Evolutionary conservation across 1,140 invertebrate species (phyloP), one percentile per base, ranked within the genome.

Genomic region (Lepeophtheirus salmonis): DNA sequence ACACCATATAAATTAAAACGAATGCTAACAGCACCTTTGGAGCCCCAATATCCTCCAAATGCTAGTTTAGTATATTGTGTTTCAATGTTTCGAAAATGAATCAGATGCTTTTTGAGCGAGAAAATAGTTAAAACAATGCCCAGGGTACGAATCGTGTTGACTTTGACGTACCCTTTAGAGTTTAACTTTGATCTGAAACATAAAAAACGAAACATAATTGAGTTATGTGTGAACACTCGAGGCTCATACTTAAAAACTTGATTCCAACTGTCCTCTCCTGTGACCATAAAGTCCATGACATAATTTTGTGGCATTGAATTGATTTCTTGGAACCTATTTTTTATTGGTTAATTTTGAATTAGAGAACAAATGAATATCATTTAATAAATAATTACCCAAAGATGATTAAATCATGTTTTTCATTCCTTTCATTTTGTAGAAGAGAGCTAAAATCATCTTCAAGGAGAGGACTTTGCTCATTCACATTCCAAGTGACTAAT

Each of bases 21-120:
- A 51, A 91, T 77, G 67, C 83, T 89, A 0, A 91, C 83, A 1
- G 84, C 89, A 18, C 91, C 90, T 77, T 95, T 96, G 70, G 94
- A 95, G 57, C 89, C 89, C 87, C 87, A 92, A 69, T 89, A 80
- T 60, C 90, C 90, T 26, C 80, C 82, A 63, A 94, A 77, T 0
- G 89, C 90, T 53, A 89, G 90, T 65, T 81, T 80, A 0, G 87
- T 90, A 67, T 83, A 85, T 65, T 84, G 79, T 16, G 81, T 80
- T 69, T 92, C 84, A 54, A 94, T 80, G 67, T 85, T 80, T 64
- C 84, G 76, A 21, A 92, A 69, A 72, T 84, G 80, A 18, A 78
- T 74, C 0, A 95, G 70, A 73, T 92, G 84, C 66, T 80, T 80
- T 64, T 83, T 75, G 53, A 84, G 76, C 23, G 79, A 78, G 67